Conservation (phyloP, 1,140 invertebrate species). For the Oedothorax gibbosus region DNA sequence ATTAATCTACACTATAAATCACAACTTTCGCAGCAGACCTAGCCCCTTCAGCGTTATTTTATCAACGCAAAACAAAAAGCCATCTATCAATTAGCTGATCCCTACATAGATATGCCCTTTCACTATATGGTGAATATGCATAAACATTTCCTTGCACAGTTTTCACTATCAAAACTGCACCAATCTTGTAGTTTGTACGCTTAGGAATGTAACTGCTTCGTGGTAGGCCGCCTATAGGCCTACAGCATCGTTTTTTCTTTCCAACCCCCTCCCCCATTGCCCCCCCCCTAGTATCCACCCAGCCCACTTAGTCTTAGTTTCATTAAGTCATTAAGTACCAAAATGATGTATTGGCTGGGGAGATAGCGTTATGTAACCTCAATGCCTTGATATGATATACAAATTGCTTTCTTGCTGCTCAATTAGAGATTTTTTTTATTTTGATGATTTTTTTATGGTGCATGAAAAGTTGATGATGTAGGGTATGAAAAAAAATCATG, state of each 20-base stretch:
- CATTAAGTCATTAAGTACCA: constrained; percentile 58
- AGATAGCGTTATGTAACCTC: constrained; percentile 55
- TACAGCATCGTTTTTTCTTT: constrained; percentile 46
- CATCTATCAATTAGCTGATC: neutral
- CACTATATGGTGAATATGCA: constrained; percentile 13
- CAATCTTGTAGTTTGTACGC: neutral
- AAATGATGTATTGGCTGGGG: constrained; percentile 48
- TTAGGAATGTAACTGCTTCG: constrained; percentile 36
- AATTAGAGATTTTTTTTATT: constrained; percentile 30
- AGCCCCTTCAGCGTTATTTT: no score
- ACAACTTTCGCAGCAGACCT: no score
- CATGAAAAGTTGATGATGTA: no score
- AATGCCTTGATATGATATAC: constrained; percentile 48
- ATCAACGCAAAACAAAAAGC: no score
- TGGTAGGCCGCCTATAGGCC: constrained; percentile 46
- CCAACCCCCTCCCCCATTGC: neutral
- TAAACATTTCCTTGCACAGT: constrained; percentile 13
- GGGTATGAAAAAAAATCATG: no score
- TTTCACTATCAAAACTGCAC: constrained; percentile 22
- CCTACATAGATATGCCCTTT: neutral
- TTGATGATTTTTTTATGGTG: neutral
- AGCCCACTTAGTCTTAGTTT: constrained; percentile 49
- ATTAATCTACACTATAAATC: no score
- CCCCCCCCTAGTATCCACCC: constrained; percentile 13
- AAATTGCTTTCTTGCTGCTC: constrained; percentile 46